A percentile compares a stretch with the other conserved stretches of the same genome.
These are phyloP conservation scores for Drosophila trichaetosa DNA, from an alignment of 2,888 invertebrate species.

Conservation along the genomic window DNA sequence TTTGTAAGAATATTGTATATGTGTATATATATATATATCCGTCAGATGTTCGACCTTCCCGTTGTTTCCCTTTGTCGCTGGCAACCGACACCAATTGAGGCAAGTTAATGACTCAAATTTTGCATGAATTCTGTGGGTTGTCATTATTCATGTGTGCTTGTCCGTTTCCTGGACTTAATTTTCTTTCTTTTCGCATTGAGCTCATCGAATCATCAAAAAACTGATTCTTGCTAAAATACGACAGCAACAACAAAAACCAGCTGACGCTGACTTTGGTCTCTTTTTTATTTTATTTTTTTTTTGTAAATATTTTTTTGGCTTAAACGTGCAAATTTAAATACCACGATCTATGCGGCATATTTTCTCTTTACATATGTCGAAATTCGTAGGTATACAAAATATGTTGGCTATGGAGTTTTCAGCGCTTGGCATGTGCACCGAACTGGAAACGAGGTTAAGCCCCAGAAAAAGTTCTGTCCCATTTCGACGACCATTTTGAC, in stretches of 20 bases:
- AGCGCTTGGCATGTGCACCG: constrained; percentile 54
- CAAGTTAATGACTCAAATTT: constrained; percentile 67
- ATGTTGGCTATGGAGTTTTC: constrained; percentile 4
- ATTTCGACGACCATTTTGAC: background rate
- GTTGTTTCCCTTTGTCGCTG: constrained; percentile 37
- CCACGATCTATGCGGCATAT: constrained; percentile 44
- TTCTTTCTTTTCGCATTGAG: constrained; percentile 59
- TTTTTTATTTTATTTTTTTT: constrained; percentile 19
- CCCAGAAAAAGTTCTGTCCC: constrained; percentile 25
- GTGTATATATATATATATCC: background rate
- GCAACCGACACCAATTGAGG: constrained; percentile 30
- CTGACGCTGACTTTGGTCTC: constrained; percentile 34
- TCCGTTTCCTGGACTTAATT: constrained; percentile 60
- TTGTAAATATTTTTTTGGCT: constrained; percentile 10
- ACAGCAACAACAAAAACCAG: constrained; percentile 22
- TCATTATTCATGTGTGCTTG: constrained; percentile 36
- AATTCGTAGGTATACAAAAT: constrained; percentile 26
- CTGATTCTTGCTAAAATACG: constrained; percentile 35
- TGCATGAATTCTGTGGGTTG: constrained; percentile 37
- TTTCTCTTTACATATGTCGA: constrained; percentile 38
- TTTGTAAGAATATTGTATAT: constrained; percentile 2
- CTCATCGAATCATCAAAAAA: constrained; percentile 58
- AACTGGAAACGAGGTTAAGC: constrained; percentile 64
- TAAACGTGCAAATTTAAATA: constrained; percentile 71
- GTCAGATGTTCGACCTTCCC: background rate